Evolutionary conservation across 2,113 vertebrate species (phyloP), one percentile per base, ranked within the genome.

Genomic region (Diglossa brunneiventris): DNA sequence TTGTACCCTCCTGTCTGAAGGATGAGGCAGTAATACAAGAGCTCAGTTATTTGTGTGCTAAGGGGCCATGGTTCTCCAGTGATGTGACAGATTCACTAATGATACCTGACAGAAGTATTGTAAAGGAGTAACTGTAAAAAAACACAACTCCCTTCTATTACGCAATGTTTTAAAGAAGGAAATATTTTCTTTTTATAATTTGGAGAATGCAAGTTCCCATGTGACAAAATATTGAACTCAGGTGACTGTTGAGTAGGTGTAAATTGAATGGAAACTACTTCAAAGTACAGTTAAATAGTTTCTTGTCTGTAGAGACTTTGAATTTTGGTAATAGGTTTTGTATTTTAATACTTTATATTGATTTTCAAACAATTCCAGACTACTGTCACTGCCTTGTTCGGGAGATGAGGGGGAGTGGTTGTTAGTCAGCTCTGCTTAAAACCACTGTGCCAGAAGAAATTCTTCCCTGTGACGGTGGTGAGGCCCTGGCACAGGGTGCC

Each of bases 71-170:
- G 78, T 81, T 98, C 90, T 97, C 96, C 93, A 90, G 89, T 86
- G 95, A 98, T 96, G 94, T 94, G 98, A 98, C 95, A 97, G 94
- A 95, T 97, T 90, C 59, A 13, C 96, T 98, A 98, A 98, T 97
- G 53, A 96, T 97, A 98, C 94, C 97, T 98, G 98, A 98, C 98
- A 97, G 97, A 96, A 97, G 77, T 97, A 92, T 98, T 96, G 97
- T 97, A 97, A 98, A 98, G 96, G 92, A 97, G 73, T 93, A 94
- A 96, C 97, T 97, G 92, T 96, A 90, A 82, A 83, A 83, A 77
- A 35, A 6, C 1, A 9, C 26, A 50, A 28, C 35, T 53, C 49
- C 83, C 75, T 77, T 77, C 64, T 92, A 4, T 88, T 87, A 56
- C 13, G 69, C 53, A 84, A 10, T 53, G 44, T 28, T 68, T 91